A percentile compares a stretch with the other conserved stretches of the same genome.
These are phyloP conservation scores for Diprion similis DNA, from an alignment of 1,140 invertebrate genomes.

Conservation along the genomic window DNA sequence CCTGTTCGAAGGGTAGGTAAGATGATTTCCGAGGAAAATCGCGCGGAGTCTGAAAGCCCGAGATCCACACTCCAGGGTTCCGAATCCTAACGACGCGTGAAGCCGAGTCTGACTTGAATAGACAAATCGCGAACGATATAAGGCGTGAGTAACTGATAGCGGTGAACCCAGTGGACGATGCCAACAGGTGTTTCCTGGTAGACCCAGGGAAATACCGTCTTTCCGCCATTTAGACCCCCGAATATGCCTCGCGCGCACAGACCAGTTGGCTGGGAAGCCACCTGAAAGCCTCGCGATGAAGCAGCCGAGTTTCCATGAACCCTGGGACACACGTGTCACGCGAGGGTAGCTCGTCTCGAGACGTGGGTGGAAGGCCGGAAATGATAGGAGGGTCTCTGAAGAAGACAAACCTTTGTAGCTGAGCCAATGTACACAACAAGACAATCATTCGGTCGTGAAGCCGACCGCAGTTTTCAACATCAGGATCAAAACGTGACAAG, in stretches of 20 bases:
- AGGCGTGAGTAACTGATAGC: neutral
- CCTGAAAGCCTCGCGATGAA: slow-evolving; percentile 1
- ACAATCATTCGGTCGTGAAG: no score
- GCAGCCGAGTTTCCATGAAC: neutral
- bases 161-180: no score
- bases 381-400: no score
- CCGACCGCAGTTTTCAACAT: no score
- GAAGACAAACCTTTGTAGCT: no score
- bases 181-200: neutral
- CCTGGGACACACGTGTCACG: neutral
- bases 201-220: neutral
- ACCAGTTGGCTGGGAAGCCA: neutral
- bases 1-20: no score
- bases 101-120: neutral
- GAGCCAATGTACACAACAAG: no score
- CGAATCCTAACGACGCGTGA: neutral
- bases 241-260: neutral
- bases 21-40: no score
- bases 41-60: no score
- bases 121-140: neutral
- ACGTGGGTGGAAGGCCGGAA: neutral
- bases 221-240: neutral
- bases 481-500: no score
- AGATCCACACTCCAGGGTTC: no score
- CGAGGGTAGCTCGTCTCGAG: neutral